These are phyloP conservation scores for Cremastinae sp. DNA, from an alignment of 2,888 invertebrate genomes.

Conservation along the genomic window DNA sequence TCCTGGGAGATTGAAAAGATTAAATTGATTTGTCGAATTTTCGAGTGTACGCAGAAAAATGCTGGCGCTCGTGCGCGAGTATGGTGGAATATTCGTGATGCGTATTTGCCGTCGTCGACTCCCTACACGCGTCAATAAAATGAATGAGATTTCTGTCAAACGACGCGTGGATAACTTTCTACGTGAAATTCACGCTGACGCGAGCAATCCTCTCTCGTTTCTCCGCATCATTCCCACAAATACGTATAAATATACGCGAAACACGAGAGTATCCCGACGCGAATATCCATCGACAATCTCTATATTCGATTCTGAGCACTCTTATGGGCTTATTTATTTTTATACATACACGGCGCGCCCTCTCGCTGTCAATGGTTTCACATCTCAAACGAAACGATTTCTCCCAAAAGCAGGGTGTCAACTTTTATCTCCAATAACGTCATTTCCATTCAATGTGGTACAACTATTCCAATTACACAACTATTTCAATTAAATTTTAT, in stretches of 20 bases:
- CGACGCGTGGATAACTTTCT: slow-evolving; percentile 50
- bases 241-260: slow-evolving; percentile 1
- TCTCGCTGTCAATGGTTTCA: too few relatives aligned
- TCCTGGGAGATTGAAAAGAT: slow-evolving; percentile 37
- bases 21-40: slow-evolving; percentile 37
- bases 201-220: slow-evolving; percentile 29
- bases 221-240: neutral
- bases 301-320: too few relatives aligned
- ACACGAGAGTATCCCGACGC: too few relatives aligned
- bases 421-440: too few relatives aligned
- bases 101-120: neutral
- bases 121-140: slow-evolving; percentile 35
- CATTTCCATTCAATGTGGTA: too few relatives aligned
- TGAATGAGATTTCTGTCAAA: slow-evolving; percentile 52
- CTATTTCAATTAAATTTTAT: too few relatives aligned
- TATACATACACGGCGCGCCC: too few relatives aligned
- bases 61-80: neutral
- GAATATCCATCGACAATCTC: too few relatives aligned
- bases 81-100: neutral
- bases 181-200: slow-evolving; percentile 45
- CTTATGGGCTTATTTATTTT: too few relatives aligned
- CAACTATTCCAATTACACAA: too few relatives aligned
- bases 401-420: too few relatives aligned
- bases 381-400: too few relatives aligned
- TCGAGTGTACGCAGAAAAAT: slow-evolving; percentile 27